Base-by-base conservation (phyloP, 1,140 invertebrate species). In the Saxidomus purpurata region DNA sequence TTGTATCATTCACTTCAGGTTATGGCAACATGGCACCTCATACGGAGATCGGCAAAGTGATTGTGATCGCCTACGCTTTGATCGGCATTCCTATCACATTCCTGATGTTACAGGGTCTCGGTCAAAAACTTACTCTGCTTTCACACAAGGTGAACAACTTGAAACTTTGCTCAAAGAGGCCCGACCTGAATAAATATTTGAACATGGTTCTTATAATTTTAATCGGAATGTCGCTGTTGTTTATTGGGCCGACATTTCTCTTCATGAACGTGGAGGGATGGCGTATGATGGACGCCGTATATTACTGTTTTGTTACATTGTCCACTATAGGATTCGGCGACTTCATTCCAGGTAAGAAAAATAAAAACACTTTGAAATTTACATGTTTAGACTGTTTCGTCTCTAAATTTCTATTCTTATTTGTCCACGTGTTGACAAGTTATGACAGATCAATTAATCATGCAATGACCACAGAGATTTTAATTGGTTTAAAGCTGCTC, bases 61-160 rank as follows among this genome's bases (percentile, higher is more conserved):
- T 97, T 59, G 99, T 98, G 8, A 99, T 99, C 93, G 96, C 99
- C 25, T 99, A 99, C 96, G 98, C 99, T 0, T 98, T 99, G 52
- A 97, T 99, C 61, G 99, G 99, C 22, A 99, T 99, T 97, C 99
- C 99, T 0, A 96, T 99, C 34, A 99, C 99, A 95, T 97, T 99
- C 69, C 96, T 99, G 13, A 94, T 96, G 71, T 90, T 96, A 47
- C 90, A 90, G 49, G 92, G 84, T n/a, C 84, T 94, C 1, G 94
- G 94, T 2, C 91, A 94, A 55, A 87, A 93, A 40, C 84, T 94
- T 52, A 91, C 92, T 4, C 61, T 67, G 13, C 71, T 93, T 1
- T 92, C 92, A 40, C 90, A 91, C n/a, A 89, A 86, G 47, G 92
- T 94, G 38, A 93, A 92, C 84, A 92, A 90, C 28, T 89, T 93